Base-by-base conservation (phyloP, 2,888 invertebrate species). In the Lasioglossum lativentre region DNA sequence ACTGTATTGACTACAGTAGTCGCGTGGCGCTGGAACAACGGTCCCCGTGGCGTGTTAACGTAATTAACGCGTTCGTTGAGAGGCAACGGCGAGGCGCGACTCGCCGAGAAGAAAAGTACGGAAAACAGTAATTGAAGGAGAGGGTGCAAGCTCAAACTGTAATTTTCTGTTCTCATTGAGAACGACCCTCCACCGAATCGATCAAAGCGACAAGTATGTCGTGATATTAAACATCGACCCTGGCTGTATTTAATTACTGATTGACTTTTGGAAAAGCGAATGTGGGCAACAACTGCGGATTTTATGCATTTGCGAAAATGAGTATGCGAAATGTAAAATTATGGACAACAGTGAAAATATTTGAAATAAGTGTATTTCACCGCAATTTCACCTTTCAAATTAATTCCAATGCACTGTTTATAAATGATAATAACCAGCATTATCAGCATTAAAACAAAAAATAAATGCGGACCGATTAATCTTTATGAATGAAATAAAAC, bases 61-160 rank as follows among this genome's bases (percentile, higher is more conserved):
- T 81, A 76, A 83, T 83, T 83, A 83, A 83, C 75, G 52, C 34
- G 16, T 16, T 16, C 4, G 68, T 56, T n/a, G 45, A 34, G 27
- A 27, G 59, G 27, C 14, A 59, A 59, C 59, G 59, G 27, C n/a
- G 34, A 1, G 59, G 14, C n/a, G 27, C 59, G 27, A 27, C 27
- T 27, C 30, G 66, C 6, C 40, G 8, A 66, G 30, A 63, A 66
- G 30, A 63, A 63, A 30, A 16, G 2, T 27, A 59, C 8, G 16
- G 63, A 12, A 63, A 30, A 63, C 63, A 27, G 63, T 63, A 27
- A 63, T 30, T n/a, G 59, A n/a, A 27, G 56, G 10, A n/a, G 10
- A n/a, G 56, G 56, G 56, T 23, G 56, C n/a, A 4, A 27, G n/a
- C 27, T 27, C 14, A 59, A 59, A 59, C 59, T 59, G 27, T 27